Conservation (phyloP, 1,140 invertebrate species). For the Heliconius congener region DNA sequence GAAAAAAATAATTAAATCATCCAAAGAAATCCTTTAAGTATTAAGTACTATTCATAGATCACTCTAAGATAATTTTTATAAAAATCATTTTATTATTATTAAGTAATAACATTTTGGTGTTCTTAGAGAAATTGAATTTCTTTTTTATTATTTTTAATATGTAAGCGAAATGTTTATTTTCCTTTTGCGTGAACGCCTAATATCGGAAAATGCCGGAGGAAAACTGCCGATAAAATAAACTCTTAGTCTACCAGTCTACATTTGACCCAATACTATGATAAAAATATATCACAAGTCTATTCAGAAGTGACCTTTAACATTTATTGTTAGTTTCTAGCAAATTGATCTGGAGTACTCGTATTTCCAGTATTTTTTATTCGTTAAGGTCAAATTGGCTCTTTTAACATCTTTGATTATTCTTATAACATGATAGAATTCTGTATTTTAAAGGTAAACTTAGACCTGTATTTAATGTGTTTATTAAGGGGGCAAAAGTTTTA, state of each 20-base stretch:
- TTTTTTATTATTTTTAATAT: constrained; percentile 18
- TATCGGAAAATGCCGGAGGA: constrained; percentile 37
- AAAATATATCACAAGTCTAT: constrained; percentile 33
- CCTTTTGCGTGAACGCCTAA: constrained; percentile 22
- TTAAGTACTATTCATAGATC: no score
- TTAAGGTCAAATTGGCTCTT: background rate
- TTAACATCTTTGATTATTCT: background rate
- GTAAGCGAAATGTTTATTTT: constrained; percentile 32
- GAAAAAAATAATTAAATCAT: no score
- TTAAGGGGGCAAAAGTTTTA: no score
- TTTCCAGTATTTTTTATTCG: constrained; percentile 11
- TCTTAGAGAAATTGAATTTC: background rate
- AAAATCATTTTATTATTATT: no score
- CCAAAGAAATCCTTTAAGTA: no score
- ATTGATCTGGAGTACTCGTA: constrained; percentile 13
- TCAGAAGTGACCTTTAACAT: constrained; percentile 33
- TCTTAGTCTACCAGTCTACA: constrained; percentile 21
- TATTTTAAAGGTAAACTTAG: background rate
- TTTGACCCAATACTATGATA: constrained; percentile 31
- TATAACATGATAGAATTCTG: background rate
- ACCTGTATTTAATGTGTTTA: no score
- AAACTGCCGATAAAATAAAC: constrained; percentile 40
- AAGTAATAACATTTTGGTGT: background rate
- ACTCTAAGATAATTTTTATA: no score
- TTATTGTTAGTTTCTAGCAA: constrained; percentile 19